phyloP scores from a whole-genome alignment of 2,113 vertebrate species.

The Jacana jacana region DNA sequence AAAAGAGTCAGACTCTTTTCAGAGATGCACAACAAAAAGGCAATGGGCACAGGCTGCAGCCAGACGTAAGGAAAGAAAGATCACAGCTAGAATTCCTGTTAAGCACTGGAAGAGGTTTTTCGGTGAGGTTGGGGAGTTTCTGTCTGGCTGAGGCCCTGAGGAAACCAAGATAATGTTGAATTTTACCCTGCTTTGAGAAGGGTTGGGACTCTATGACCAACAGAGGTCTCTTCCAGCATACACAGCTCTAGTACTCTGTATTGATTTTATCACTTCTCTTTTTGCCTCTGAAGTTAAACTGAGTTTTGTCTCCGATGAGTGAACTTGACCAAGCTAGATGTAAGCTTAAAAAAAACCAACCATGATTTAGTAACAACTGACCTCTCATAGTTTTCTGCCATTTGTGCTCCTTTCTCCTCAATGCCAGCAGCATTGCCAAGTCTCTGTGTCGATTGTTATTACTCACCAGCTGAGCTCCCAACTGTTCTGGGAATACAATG shows the following conservation, averaged over 20 bases:
- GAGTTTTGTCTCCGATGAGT: not conserved
- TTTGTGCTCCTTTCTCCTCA: not conserved
- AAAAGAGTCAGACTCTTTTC: not conserved
- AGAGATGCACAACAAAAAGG: not conserved
- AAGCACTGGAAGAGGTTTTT: not conserved
- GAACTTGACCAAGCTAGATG: not conserved
- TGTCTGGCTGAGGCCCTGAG: not conserved
- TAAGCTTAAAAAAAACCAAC: not conserved
- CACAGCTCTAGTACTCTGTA: not conserved
- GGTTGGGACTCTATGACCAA: not conserved
- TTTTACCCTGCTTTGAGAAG: not conserved
- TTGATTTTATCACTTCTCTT: not conserved
- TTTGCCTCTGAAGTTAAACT: not conserved
- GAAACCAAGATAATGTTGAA: not conserved
- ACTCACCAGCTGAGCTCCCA: not conserved
- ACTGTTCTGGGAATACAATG: not conserved
- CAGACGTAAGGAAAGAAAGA: not conserved
- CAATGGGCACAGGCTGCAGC: not conserved
- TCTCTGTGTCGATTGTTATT: not conserved
- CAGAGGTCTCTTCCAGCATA: not conserved
- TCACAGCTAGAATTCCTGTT: fast-evolving
- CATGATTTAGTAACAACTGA: not conserved
- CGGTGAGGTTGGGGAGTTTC: not conserved
- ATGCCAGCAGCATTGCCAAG: not conserved
- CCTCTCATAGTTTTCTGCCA: not conserved